Percentiles rank a stretch among this genome's conserved stretches.
Evolutionary conservation across 2,113 vertebrate genomes (phyloP).

Genomic region (Scolopax mira): DNA sequence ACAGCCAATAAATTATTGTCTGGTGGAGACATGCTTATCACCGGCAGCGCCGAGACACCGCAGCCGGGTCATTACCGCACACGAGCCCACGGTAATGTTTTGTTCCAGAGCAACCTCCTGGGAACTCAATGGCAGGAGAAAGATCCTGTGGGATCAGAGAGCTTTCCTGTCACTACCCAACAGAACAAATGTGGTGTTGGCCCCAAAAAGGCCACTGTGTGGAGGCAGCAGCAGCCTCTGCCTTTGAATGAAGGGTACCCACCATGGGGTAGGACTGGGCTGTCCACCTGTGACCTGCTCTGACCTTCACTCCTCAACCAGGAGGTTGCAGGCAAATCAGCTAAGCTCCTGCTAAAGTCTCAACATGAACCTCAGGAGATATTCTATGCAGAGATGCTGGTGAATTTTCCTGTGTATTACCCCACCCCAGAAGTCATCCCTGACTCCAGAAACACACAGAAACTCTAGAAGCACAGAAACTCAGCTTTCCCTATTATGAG

Average conservation of each 20-base stretch:
- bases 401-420: neutral
- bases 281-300: neutral
- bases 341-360: neutral
- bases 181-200: neutral
- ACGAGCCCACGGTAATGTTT: neutral
- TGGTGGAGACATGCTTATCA: neutral
- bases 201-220: neutral
- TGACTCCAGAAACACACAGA: no score
- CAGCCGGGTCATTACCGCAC: neutral
- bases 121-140: neutral
- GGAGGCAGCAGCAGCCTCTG: neutral
- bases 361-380: neutral
- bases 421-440: neutral
- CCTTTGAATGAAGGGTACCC: neutral
- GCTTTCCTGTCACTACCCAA: neutral
- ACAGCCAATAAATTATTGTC: neutral
- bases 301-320: neutral
- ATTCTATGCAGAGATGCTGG: neutral
- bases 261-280: accelerated
- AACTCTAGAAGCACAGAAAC: neutral
- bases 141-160: neutral
- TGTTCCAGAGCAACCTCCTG: neutral
- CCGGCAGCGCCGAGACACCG: neutral
- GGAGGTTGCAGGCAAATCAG: neutral
- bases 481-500: neutral